Evolutionary conservation across 2,113 vertebrate species (phyloP).

Genomic region (Bos javanicus): DNA sequence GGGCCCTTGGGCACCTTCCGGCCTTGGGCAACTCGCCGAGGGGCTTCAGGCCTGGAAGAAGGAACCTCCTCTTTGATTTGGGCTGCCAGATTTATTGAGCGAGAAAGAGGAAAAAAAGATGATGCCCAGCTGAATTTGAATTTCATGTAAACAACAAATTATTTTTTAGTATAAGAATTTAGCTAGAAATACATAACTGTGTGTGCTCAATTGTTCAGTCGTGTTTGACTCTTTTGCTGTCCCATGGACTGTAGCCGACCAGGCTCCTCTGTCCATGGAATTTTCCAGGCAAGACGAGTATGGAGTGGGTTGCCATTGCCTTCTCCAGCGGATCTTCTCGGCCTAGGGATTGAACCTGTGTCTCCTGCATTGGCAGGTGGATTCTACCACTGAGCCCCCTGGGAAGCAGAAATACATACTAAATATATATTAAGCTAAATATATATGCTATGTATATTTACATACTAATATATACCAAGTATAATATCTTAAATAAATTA

Average conservation of each 20-base stretch:
- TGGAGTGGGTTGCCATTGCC: neutral
- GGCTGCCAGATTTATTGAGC: neutral
- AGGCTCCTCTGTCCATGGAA: neutral
- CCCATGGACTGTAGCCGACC: neutral
- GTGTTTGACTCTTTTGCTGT: neutral
- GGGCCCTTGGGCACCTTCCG: neutral
- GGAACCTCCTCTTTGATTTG: neutral
- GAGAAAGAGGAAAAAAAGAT: neutral
- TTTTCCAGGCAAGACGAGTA: neutral
- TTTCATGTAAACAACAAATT: neutral
- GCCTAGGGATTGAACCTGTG: neutral
- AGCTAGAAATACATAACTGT: neutral
- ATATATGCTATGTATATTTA: neutral
- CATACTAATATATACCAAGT: neutral
- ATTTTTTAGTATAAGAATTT: neutral
- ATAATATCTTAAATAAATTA: neutral
- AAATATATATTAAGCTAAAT: neutral
- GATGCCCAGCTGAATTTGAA: neutral
- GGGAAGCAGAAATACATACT: neutral
- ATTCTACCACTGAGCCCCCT: neutral
- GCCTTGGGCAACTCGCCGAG: neutral
- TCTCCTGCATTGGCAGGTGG: neutral
- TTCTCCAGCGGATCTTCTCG: fast-evolving
- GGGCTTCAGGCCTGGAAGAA: neutral
- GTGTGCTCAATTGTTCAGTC: neutral